Base-by-base conservation (phyloP, 92 coral and sea anemone genomes). In the Anthopleura xanthogrammica region DNA sequence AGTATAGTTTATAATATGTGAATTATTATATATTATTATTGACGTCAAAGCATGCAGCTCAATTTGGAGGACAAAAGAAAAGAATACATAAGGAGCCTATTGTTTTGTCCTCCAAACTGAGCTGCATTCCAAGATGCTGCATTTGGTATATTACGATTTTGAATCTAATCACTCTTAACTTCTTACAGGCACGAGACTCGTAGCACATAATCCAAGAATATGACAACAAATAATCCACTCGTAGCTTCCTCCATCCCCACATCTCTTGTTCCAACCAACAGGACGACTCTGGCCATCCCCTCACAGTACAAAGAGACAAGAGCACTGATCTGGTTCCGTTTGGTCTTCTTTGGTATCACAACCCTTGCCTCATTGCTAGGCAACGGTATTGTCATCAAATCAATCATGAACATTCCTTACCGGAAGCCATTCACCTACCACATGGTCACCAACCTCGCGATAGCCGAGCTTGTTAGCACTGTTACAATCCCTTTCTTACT, bases 401-500 rank as follows among this genome's bases (percentile, higher is more conserved):
- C 93, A 0, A 77, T 90, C 10, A 64, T 81, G 62, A 72, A 48
- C 42, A 84, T 70, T 14, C 88, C 89, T 16, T 48, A n/a, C 77
- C 85, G 79, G 14, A 84, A 78, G 62, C 93, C 93, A 16, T 68
- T 90, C 75, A 87, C 91, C 17, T 90, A 90, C 77, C 56, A 79
- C 78, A 71, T 90, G 77, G 91, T 90, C 7, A 79, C 88, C 3
- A 84, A 84, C 79, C 87, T 90, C 60, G 91, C 93, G 29, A 12
- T 78, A 19, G 93, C 93, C 16, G 93, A 90, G 77, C 75, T 90
- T 5, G 7, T 84, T 7, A 81, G 56, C 66, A 87, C 82, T 16
- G 41, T 90, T 3, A 77, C 86, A 12, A 80, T 90, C 29, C 85
- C 93, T 3, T 56, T 83, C 60, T 41, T 90, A 55, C 64, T 64